Evolutionary conservation across 1,140 invertebrate species (phyloP).

Genomic region (Littorina saxatilis): DNA sequence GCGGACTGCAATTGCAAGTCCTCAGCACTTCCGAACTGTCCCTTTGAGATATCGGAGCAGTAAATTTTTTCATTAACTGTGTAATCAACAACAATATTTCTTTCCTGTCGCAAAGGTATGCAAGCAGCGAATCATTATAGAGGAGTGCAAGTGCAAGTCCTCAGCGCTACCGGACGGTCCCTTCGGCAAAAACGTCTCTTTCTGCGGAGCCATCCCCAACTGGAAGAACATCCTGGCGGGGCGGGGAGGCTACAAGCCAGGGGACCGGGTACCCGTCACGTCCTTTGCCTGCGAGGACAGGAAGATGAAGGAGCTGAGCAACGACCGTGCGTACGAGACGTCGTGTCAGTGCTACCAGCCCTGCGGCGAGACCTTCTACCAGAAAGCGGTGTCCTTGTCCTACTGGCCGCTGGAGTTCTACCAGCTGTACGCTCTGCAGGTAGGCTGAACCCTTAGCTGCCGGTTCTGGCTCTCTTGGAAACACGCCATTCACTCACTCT

Average conservation of each 20-base stretch:
- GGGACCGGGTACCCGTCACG: constrained; percentile 37
- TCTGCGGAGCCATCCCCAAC: constrained; percentile 65
- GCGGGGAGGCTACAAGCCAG: constrained; percentile 20
- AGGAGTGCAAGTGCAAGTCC: constrained; percentile 64
- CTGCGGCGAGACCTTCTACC: constrained; percentile 67
- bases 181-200: constrained; percentile 54
- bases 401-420: constrained; percentile 72
- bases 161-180: constrained; percentile 56
- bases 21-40: too few species aligned
- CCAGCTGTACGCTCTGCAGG: constrained; percentile 62
- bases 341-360: constrained; percentile 68
- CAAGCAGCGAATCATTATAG: constrained; percentile 66
- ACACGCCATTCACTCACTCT: too few species aligned
- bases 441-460: too few species aligned
- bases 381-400: constrained; percentile 70
- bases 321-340: constrained; percentile 64
- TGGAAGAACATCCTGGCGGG: constrained; percentile 51
- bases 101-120: too few species aligned
- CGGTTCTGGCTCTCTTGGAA: too few species aligned
- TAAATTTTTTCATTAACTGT: too few species aligned
- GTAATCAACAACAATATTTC: too few species aligned
- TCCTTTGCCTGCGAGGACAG: constrained; percentile 62
- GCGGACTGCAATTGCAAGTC: too few species aligned
- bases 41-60: too few species aligned
- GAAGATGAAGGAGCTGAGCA: constrained; percentile 59